Base-by-base conservation (phyloP, 2,797 vertebrate species). In the Threskiornis aethiopicus region DNA sequence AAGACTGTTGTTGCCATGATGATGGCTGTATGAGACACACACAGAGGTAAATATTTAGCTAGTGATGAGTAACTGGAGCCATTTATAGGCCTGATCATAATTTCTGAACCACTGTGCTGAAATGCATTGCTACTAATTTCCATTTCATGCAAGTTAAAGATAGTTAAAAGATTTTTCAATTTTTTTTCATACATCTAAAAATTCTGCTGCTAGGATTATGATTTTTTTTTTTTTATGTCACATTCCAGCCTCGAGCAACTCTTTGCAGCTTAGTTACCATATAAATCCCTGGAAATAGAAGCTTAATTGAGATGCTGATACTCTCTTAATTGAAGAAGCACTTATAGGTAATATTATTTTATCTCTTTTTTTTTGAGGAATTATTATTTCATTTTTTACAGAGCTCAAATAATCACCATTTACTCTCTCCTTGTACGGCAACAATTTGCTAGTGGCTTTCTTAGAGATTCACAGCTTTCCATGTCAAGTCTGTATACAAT, bases 221-320 rank as follows among this genome's bases (percentile, higher is more conserved):
- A 62, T 25, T 55, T 79, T 67, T 67, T 80, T n/a, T 57, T 66
- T n/a, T 12, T 4, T 59, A 10, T 73, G 64, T 39, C 39, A 62
- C 5, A 24, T 75, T 87, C 62, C 46, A 87, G 59, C 88, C 35
- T 80, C 31, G 24, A 95, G 57, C 28, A 86, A 81, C 58, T 33
- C 39, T 87, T 59, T 75, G 67, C 39, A 87, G 52, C 33, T 80
- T 57, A 66, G 67, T 83, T 89, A 61, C 37, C 16, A 12, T 52
- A 80, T 77, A 89, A 93, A 94, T 72, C 66, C 17, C 65, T 89
- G 46, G 70, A 87, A 96, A 85, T 49, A 89, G 44, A 37, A 91
- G 47, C 37, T 76, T 51, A 59, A 64, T 49, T 71, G 52, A 91
- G 89, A 84, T 69, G 22, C 79, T 92, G 49, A 72, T 81, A 47